These are phyloP conservation scores for Asarcornis scutulata DNA, from an alignment of 2,113 vertebrate genomes.

Conservation along the genomic window DNA sequence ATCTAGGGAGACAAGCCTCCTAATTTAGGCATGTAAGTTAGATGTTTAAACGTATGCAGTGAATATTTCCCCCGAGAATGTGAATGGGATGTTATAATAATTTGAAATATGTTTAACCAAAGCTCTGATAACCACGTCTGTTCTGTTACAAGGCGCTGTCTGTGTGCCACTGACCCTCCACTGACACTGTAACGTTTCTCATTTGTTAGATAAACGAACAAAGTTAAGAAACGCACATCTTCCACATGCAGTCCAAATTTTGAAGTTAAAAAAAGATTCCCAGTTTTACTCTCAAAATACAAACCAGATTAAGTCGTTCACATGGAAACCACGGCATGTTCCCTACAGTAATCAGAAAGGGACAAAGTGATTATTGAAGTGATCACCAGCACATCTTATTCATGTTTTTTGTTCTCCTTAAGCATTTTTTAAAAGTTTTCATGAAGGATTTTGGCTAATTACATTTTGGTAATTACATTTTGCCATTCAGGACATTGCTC, in stretches of 20 bases:
- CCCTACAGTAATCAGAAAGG: neutral
- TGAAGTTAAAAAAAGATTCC: constrained; percentile 40
- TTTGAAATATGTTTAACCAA: constrained; percentile 22
- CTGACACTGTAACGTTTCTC: constrained; percentile 16
- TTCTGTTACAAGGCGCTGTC: neutral
- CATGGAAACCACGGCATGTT: constrained; percentile 43
- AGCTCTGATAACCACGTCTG: neutral
- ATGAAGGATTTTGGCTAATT: neutral
- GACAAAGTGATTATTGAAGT: constrained; percentile 2
- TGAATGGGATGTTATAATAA: constrained; percentile 11
- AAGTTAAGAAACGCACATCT: neutral
- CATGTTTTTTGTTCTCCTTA: neutral
- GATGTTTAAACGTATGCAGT: neutral
- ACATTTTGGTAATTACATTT: neutral
- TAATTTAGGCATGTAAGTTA: constrained; percentile 46
- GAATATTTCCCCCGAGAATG: neutral
- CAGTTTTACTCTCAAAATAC: neutral
- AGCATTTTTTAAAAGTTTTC: neutral
- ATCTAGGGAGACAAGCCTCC: constrained; percentile 46
- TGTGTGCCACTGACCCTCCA: neutral
- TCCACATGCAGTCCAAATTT: neutral
- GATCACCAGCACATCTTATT: neutral
- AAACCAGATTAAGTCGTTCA: constrained; percentile 44
- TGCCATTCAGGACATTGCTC: neutral
- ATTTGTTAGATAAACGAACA: constrained; percentile 48